Base-by-base conservation (phyloP, 2,888 invertebrate species). In the Ophion costatus region DNA sequence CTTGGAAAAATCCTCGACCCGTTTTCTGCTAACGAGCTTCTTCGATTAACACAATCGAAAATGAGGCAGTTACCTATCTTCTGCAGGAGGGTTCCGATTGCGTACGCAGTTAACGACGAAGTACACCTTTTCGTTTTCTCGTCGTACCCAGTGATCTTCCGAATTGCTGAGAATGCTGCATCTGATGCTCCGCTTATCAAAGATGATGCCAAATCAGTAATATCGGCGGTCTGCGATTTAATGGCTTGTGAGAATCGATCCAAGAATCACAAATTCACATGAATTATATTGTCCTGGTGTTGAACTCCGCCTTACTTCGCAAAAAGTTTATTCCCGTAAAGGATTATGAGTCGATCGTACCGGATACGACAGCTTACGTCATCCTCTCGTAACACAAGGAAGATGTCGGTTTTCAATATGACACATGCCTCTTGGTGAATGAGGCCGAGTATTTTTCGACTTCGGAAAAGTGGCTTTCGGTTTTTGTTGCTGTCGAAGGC, bases 311-410 rank as follows among this genome's bases (percentile, higher is more conserved):
- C 75, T 57, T 87, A 80, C 63, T 79, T 75, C 6, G 29, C 45
- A 45, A 7, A 63, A 17, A 80, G 33, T 70, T 80, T 71, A 33
- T 80, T 80, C 0, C 70, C 75, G 29, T 66, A 80, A 9, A 78
- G 42, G 57, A 88, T 88, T 9, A 88, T 33, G 9, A 87, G 63
- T 29, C 84, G 76, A 69, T 89, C 88, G 67, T 86, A 87, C 78
- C 79, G 83, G 11, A 88, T 87, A 11, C 73, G 29, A 0, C 75
- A 74, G 4, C 66, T 74, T 3, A 88, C 64, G 0, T 71, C 42
- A 45, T 86, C 87, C 14, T 87, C 85, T 29, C 79, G 64, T 24
- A 89, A 57, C 22, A 86, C 63, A 0, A 86, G 87, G 22, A 88
- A 88, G 22, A 89, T 79, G 10, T 64, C 51, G 67, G 75, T 83